phyloP scores from a whole-genome alignment of 2,888 invertebrate species.

The Torymus aiolomorphi region DNA sequence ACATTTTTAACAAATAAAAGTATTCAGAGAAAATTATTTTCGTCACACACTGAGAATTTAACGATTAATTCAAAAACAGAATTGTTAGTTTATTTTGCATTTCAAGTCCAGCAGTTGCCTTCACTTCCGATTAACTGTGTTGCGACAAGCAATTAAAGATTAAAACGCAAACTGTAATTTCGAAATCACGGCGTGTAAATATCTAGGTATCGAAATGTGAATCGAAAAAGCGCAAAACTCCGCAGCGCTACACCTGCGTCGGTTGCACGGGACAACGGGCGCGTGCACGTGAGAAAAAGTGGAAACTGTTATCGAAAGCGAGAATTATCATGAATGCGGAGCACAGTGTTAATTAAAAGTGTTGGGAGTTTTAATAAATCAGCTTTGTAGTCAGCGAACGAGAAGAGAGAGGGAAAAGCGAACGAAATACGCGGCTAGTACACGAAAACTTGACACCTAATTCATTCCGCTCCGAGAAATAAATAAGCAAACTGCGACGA shows the following conservation, averaged over 20 bases:
- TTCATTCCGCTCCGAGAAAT: conserved; percentile 51
- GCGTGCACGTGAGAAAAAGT: not conserved
- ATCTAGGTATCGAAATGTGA: too few relatives aligned
- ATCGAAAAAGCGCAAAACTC: not conserved
- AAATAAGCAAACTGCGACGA: conserved; percentile 49
- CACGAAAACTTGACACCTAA: conserved; percentile 55
- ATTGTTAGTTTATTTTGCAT: too few relatives aligned
- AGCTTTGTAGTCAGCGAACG: conserved; percentile 33
- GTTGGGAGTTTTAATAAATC: conserved; percentile 51
- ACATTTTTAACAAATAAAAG: too few relatives aligned
- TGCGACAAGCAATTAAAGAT: too few relatives aligned
- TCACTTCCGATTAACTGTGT: too few relatives aligned
- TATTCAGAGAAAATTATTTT: too few relatives aligned
- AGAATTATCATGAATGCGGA: conserved; percentile 38
- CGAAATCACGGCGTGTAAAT: too few relatives aligned
- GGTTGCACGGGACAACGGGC: not conserved
- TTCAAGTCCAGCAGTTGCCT: too few relatives aligned
- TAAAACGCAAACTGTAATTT: too few relatives aligned
- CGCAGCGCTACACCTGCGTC: not conserved
- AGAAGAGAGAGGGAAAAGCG: not conserved
- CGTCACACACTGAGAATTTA: too few relatives aligned
- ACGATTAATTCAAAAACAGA: too few relatives aligned
- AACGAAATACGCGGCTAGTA: conserved; percentile 6
- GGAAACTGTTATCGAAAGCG: conserved; percentile 29
- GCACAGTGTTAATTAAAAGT: conserved; percentile 53